Evolutionary conservation across 2,888 invertebrate genomes (phyloP).

Genomic region (Eristalis pertinax): DNA sequence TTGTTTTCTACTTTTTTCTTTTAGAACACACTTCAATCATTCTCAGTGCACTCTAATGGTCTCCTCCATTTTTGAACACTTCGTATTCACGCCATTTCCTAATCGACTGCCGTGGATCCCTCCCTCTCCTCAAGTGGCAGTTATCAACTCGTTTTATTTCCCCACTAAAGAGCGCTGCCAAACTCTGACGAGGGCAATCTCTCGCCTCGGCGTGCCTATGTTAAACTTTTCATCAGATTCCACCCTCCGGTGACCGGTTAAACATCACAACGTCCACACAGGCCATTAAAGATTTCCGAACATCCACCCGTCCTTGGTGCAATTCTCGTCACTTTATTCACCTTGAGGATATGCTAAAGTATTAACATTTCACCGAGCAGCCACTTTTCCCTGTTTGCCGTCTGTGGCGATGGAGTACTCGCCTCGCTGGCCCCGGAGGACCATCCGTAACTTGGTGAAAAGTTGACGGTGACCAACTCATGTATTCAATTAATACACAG

Average conservation of each 20-base stretch:
- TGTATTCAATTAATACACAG: conserved; percentile 47
- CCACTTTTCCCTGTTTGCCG: not conserved
- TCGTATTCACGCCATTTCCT: too few species aligned
- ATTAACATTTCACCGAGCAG: not conserved
- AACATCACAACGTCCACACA: not conserved
- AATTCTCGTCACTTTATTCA: not conserved
- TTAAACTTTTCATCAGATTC: not conserved
- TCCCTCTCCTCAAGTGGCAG: too few species aligned
- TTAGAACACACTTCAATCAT: too few species aligned
- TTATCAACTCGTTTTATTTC: too few species aligned
- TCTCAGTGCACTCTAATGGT: too few species aligned
- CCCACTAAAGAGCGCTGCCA: too few species aligned
- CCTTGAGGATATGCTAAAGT: not conserved
- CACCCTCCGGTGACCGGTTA: not conserved
- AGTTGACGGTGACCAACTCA: conserved; percentile 42
- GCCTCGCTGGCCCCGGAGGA: not conserved
- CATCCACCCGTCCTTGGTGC: not conserved
- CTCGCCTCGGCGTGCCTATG: not conserved
- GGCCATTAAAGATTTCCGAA: not conserved
- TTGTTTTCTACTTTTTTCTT: too few species aligned
- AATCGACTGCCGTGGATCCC: too few species aligned
- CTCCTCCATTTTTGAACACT: too few species aligned
- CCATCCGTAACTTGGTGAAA: conserved; percentile 10
- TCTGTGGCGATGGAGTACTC: not conserved
- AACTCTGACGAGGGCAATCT: too few species aligned